Evolutionary conservation across 2,888 invertebrate species (phyloP), one percentile per base, ranked within the genome.

Genomic region (Candidula unifasciata): DNA sequence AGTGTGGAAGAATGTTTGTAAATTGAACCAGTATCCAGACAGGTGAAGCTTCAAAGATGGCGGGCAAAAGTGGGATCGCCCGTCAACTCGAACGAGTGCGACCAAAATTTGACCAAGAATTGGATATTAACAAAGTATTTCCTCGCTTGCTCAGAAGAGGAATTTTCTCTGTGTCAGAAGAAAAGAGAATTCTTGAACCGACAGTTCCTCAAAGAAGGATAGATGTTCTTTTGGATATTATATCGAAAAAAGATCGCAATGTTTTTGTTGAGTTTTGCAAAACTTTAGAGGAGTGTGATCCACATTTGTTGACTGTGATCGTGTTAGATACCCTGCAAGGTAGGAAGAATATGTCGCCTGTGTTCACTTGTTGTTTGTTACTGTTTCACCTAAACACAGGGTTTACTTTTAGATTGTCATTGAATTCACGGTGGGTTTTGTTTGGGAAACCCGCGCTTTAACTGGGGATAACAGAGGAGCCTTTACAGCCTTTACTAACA

Each of bases 181-280:
- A 91, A 83, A 88, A 88, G 69, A 89, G 90, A 66, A 88, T 92
- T 30, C 84, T 90, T 35, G 89, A 88, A 37, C 88, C 87, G 33
- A 76, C 81, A 37, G 89, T 91, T 69, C 88, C 88, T 2, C 88
- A 88, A 57, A 88, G 87, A 68, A 88, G 90, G 35, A 88, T 90
- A n/a, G 92, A 92, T 44, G 83, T 89, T 57, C 89, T 93, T 87
- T 88, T 93, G 37, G 92, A 92, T 78, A 89, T 92, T 84, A 86
- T 93, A 37, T 90, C 91, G 13, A 88, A 88, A 77, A 93, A 92
- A 87, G 92, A 92, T 79, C 87, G 89, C 57, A 86, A 88, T 54
- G 91, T 90, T 74, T 92, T 93, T 88, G 90, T 91, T 30, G 92
- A 92, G 80, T 91, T 93, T 88, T 93, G 93, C 89, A 89, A 87